Percentiles rank a stretch among this genome's conserved stretches.
Conservation (phyloP, 2,797 vertebrate genomes). For the Lepilemur ruficaudatus region DNA sequence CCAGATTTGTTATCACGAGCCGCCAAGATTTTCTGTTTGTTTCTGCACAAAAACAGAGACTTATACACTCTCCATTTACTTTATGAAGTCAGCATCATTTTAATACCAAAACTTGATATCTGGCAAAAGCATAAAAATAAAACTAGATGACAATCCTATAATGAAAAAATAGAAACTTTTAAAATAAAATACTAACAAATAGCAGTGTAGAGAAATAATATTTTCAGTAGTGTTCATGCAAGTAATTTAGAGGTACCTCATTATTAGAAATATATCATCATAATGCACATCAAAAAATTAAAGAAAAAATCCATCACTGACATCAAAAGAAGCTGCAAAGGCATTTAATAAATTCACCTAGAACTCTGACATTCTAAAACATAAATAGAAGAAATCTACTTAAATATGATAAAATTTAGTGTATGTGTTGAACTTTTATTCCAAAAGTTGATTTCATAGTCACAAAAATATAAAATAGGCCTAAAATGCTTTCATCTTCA, state of each 20-base stretch:
- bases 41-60: neutral
- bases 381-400: neutral
- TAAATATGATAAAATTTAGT: neutral
- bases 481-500: conserved; percentile 53
- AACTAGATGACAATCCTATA: neutral
- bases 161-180: neutral
- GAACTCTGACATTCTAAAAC: neutral
- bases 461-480: neutral
- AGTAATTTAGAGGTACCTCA: neutral
- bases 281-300: neutral
- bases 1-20: neutral
- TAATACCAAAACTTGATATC: neutral
- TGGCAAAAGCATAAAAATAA: neutral
- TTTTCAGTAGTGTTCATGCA: neutral
- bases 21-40: neutral
- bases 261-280: neutral
- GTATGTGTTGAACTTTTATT: neutral
- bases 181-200: neutral
- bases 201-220: neutral
- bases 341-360: neutral
- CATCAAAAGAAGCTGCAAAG: neutral
- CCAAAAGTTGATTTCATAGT: neutral
- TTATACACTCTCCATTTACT: neutral
- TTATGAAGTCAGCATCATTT: neutral
- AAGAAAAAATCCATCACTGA: neutral